Percentiles rank a stretch among this genome's conserved stretches.
phyloP scores from a whole-genome alignment of 1,140 invertebrate species.

The Formica exsecta region DNA sequence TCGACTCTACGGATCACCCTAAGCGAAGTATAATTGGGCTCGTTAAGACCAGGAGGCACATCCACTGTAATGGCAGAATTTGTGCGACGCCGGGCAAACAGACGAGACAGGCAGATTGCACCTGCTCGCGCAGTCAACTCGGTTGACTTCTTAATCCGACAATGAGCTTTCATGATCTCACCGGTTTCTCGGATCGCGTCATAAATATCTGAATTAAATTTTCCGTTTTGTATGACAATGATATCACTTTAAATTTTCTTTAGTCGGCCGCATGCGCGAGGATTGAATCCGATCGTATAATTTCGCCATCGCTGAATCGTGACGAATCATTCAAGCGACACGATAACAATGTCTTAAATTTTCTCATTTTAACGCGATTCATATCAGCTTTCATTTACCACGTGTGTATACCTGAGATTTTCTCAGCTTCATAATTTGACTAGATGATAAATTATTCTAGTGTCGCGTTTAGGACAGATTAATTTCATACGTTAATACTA shows the following conservation, averaged over 20 bases:
- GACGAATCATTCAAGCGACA: neutral
- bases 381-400: neutral
- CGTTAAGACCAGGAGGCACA: constrained; percentile 63
- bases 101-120: constrained; percentile 36
- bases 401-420: no score
- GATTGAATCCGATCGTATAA: neutral
- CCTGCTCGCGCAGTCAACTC: constrained; percentile 52
- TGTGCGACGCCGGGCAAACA: constrained; percentile 5
- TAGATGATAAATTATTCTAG: neutral
- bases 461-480: neutral
- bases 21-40: constrained; percentile 78
- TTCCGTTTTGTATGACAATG: neutral
- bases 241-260: constrained; percentile 5
- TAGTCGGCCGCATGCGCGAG: no score
- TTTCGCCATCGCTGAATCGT: neutral
- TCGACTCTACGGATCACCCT: constrained; percentile 70
- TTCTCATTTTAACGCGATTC: neutral
- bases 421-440: neutral
- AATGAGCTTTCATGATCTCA: constrained; percentile 52
- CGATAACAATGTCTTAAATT: neutral
- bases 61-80: constrained; percentile 38
- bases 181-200: constrained; percentile 8
- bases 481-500: neutral
- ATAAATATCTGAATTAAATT: constrained; percentile 47
- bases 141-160: constrained; percentile 60